Evolutionary conservation across 2,797 vertebrate genomes (phyloP), one percentile per base, ranked within the genome.

Genomic region (Staurois parvus): DNA sequence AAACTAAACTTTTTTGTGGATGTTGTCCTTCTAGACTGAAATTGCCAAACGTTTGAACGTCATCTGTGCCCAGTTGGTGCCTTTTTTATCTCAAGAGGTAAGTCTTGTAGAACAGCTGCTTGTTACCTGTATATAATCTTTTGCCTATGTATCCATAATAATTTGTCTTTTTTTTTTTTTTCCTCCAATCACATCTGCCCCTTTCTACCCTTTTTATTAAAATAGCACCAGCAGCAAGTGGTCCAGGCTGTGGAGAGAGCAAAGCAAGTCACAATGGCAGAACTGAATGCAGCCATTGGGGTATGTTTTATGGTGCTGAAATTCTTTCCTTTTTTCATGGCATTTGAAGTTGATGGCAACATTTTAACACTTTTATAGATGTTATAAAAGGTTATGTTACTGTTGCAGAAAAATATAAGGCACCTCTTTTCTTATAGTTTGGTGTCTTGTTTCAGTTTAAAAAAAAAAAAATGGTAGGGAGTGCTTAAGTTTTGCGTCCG

Each of bases 261-360:
- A 91, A 98, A 98, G 96, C 97, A 98, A 95, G 97, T 97, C 96
- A 98, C 97, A 94, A 97, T 97, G 97, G 96, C 95, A 92, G 97
- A 98, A 94, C 95, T 98, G 95, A 98, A 97, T 94, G 96, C 96
- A 89, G 96, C 96, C 34, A 97, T 97, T 91, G 97, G 97, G 96
- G 96, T 97, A 91, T 85, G 66, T 87, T 87, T 69, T 64, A 62
- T 17, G 45, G 45, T 48, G 48, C 62, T 24, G 59, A 64, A 68
- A 76, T 78, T 68, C 13, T 56, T 64, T 32, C 56, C n/a, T 9
- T 17, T 24, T 77, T 34, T 21, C 28, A 30, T 17, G 24, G 17
- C 48, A 52, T 15, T 52, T 52, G 9, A 40, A 1, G 7, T 40
- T 40, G 42, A 45, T 45, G 11, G 13, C 42, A 15, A 45, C 12